Evolutionary conservation across 1,140 invertebrate species (phyloP), one percentile per base, ranked within the genome.

Genomic region (Lanistes nyassanus): DNA sequence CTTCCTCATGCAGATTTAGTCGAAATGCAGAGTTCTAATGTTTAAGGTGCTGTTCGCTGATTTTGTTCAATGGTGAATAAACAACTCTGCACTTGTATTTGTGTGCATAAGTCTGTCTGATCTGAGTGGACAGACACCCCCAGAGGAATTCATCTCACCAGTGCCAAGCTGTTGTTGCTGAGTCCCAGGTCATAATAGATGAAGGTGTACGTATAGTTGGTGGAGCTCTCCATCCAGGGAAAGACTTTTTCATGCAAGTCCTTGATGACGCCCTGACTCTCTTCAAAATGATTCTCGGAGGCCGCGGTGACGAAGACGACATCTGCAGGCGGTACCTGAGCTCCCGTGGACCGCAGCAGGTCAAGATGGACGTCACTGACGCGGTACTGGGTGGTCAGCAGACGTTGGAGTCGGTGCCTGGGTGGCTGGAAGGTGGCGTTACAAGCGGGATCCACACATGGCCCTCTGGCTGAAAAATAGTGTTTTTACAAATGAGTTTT

Each of bases 221-320:
- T n/a, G n/a, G n/a, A n/a, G n/a, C n/a, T n/a, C 36, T 23, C 19
- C 26, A 74, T 36, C 26, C 53, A 29, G 23, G 72, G 72, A 34
- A 74, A 74, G 26, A 74, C 72, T 21, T 23, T 31, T 39, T 65
- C 19, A 31, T 74, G 72, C 11, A 74, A 39, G 36, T 74, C n/a
- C n/a, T n/a, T n/a, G n/a, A n/a, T n/a, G n/a, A n/a, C n/a, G n/a
- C n/a, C n/a, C n/a, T n/a, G n/a, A n/a, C n/a, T n/a, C n/a, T n/a
- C n/a, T n/a, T n/a, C n/a, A n/a, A n/a, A n/a, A n/a, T n/a, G n/a
- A n/a, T n/a, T n/a, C n/a, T n/a, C n/a, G n/a, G n/a, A n/a, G n/a
- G n/a, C n/a, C n/a, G n/a, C n/a, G n/a, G n/a, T 74, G 56, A 74
- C 36, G 72, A 74, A 74, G 29, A 74, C 58, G 39, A 74, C 4